phyloP scores from a whole-genome alignment of 1,140 invertebrate species.

The Stegodyphus dumicola region DNA sequence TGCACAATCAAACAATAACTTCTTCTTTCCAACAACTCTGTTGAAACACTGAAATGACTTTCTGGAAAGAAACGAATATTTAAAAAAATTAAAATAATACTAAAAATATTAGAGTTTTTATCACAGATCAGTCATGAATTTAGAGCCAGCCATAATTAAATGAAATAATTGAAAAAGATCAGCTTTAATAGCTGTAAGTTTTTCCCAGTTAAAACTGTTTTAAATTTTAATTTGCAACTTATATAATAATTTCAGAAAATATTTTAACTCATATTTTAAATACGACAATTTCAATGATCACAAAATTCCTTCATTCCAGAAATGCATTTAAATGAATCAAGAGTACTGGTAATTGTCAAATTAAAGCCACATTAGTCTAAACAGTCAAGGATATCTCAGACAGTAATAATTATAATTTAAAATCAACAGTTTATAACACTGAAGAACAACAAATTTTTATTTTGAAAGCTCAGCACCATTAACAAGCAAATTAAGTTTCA shows the following conservation, averaged over 20 bases:
- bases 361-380: no score
- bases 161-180: no score
- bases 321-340: slow-evolving; percentile 22
- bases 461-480: slow-evolving; percentile 1
- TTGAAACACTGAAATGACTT: slow-evolving; percentile 19
- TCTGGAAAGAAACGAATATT: slow-evolving; percentile 5
- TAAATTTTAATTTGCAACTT: no score
- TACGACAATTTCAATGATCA: no score
- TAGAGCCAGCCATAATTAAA: background rate
- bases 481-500: no score
- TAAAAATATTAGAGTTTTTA: background rate
- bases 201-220: no score
- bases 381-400: no score
- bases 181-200: no score
- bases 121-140: background rate
- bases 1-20: slow-evolving; percentile 11
- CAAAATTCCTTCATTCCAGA: slow-evolving; percentile 9
- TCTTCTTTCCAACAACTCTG: background rate
- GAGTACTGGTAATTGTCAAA: no score
- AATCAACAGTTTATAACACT: slow-evolving; percentile 28
- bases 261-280: no score
- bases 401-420: background rate
- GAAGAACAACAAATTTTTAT: slow-evolving; percentile 15
- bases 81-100: no score
- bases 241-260: no score